Evolutionary conservation across 2,888 invertebrate species (phyloP).

Genomic region (Mythimna loreyi): DNA sequence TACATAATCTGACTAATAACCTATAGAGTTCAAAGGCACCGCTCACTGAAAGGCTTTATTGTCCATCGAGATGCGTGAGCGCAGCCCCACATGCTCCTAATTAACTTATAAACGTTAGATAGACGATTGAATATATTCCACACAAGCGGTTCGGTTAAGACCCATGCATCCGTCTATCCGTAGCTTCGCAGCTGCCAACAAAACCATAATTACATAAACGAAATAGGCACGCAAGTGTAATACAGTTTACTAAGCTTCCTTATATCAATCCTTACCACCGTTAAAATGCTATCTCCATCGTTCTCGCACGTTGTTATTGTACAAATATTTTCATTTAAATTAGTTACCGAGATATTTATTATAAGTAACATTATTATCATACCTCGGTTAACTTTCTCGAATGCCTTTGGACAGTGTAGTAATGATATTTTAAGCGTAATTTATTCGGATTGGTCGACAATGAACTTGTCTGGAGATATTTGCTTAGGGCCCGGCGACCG

Average conservation of each 20-base stretch:
- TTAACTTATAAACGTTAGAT: constrained; percentile 80
- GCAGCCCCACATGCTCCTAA: constrained; percentile 80
- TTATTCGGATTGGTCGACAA: constrained; percentile 76
- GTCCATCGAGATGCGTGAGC: constrained; percentile 77
- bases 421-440: constrained; percentile 65
- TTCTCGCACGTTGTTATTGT: constrained; percentile 22
- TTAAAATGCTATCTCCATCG: constrained; percentile 19
- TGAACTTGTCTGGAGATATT: constrained; percentile 83
- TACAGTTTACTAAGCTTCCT: constrained; percentile 24
- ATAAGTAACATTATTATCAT: constrained; percentile 37
- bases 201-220: constrained; percentile 19
- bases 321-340: constrained; percentile 44
- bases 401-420: constrained; percentile 51
- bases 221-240: constrained; percentile 23
- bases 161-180: constrained; percentile 22
- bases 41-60: constrained; percentile 83
- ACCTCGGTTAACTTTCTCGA: constrained; percentile 32
- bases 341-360: constrained; percentile 22
- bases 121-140: constrained; percentile 63
- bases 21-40: constrained; percentile 80
- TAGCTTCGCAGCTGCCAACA: constrained; percentile 28
- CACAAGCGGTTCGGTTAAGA: constrained; percentile 46
- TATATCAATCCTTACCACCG: constrained; percentile 20
- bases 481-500: constrained; percentile 64
- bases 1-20: constrained; percentile 75